phyloP scores from a whole-genome alignment of 2,888 invertebrate species.

The Xiphydria camelus region DNA sequence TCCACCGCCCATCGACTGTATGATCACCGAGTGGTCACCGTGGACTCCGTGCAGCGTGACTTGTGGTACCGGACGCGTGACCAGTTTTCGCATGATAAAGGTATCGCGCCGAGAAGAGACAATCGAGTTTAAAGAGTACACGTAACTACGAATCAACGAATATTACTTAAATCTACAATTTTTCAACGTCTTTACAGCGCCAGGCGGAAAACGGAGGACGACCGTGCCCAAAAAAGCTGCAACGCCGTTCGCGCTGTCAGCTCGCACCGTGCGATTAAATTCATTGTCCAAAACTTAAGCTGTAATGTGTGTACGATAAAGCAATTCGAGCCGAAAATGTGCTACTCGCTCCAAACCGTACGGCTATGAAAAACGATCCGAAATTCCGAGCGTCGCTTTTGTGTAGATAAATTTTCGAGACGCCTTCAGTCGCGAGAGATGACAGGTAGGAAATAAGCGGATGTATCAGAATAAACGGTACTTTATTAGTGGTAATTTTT shows the following conservation, averaged over 20 bases:
- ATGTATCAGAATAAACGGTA: slow-evolving; percentile 47
- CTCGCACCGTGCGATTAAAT: slow-evolving; percentile 46
- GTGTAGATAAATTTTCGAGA: too few species aligned
- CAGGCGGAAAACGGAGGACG: slow-evolving; percentile 67
- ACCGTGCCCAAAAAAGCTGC: slow-evolving; percentile 65
- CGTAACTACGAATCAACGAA: too few species aligned
- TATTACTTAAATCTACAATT: slow-evolving; percentile 1
- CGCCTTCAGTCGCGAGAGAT: too few species aligned
- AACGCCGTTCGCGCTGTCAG: slow-evolving; percentile 65
- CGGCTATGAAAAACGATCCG: too few species aligned
- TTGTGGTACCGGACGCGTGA: slow-evolving; percentile 77
- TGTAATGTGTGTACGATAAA: too few species aligned
- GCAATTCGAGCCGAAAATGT: too few species aligned
- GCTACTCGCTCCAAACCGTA: too few species aligned
- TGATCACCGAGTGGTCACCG: slow-evolving; percentile 77
- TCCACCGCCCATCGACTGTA: slow-evolving; percentile 64
- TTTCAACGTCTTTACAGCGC: slow-evolving; percentile 54
- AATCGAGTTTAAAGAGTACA: too few species aligned
- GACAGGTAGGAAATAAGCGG: slow-evolving; percentile 27
- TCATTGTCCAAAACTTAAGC: not conserved
- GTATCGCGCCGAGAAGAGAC: slow-evolving; percentile 56
- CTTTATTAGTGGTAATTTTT: slow-evolving; percentile 42
- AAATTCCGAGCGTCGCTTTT: too few species aligned
- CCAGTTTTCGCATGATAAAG: slow-evolving; percentile 66
- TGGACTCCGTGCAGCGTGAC: slow-evolving; percentile 82